Base-by-base conservation (phyloP, 2,113 vertebrate genomes). In the Platanista minor region DNA sequence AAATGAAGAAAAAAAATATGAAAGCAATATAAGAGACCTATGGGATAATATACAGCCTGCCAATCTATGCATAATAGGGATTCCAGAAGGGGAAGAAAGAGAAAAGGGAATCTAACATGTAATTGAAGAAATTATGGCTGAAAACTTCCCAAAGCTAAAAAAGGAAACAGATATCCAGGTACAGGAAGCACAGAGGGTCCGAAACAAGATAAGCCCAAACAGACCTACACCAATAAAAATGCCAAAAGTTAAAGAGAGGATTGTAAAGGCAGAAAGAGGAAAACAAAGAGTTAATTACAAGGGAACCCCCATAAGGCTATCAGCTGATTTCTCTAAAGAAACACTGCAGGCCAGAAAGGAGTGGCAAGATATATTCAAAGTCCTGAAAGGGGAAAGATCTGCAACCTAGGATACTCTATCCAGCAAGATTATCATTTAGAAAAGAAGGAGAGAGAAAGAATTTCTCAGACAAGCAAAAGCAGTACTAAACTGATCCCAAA, bases 141-240 rank as follows among this genome's bases (percentile, higher is more conserved):
- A 75, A 75, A 75, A 46, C 27, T 46, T 31, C 41, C 72, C 72
- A 75, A 31, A 31, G 27, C 27, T 46, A 29, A 74, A 43, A 17
- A 29, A 74, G 25, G 71, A 43, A 74, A 43, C 6, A 9, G 13
- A 39, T 43, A 43, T 15, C 69, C 25, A 72, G 71, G 14, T 75
- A 31, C 41, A 75, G 41, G 15, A 75, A 46, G 27, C 15, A 46
- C 41, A 75, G 8, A 74, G 71, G 43, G 41, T 75, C 43, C 0
- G 0, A 46, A 74, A 74, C 27, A 75, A 1, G 0, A 46, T 10
- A 46, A 75, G 29, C 72, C 41, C 72, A 46, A 75, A 75, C 0
- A 0, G 41, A 75, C 43, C 41, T 31, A 46, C 8, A 46, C 41
- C 72, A 46, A 74, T 74, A 46, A 75, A 75, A 75, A 31, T 3